Conservation (phyloP, 2,888 invertebrate species). For the Eristalis intricaria region DNA sequence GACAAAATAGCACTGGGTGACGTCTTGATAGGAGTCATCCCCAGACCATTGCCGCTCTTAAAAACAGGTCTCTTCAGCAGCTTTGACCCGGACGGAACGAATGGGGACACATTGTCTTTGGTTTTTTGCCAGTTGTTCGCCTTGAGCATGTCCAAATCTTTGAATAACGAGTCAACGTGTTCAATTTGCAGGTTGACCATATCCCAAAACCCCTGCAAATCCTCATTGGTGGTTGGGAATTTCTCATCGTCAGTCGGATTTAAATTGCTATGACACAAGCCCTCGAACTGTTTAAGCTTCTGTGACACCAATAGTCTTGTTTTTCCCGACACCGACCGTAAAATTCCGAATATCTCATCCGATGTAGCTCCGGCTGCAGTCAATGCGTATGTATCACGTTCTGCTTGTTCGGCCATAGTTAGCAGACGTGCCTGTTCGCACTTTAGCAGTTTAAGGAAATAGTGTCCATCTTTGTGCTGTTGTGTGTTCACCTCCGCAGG, state of each 20-base stretch:
- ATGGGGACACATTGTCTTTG: slow-evolving; percentile 51
- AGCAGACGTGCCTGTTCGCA: slow-evolving; percentile 87
- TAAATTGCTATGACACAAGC: slow-evolving; percentile 84
- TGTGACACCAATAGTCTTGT: slow-evolving; percentile 91
- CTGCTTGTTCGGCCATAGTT: slow-evolving; percentile 85
- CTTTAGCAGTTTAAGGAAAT: slow-evolving; percentile 88
- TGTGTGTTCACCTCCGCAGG: slow-evolving; percentile 17
- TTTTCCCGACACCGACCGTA: slow-evolving; percentile 93
- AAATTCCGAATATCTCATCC: slow-evolving; percentile 90
- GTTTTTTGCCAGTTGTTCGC: slow-evolving; percentile 86
- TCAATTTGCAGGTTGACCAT: slow-evolving; percentile 96
- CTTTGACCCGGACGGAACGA: slow-evolving; percentile 55
- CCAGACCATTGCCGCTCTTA: slow-evolving; percentile 28
- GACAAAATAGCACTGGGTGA: slow-evolving; percentile 76
- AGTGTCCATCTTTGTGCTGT: slow-evolving; percentile 84
- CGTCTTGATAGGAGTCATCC: slow-evolving; percentile 19
- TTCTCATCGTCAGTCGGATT: slow-evolving; percentile 87
- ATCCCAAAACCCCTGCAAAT: slow-evolving; percentile 97
- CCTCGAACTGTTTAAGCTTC: slow-evolving; percentile 95
- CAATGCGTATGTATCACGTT: slow-evolving; percentile 84
- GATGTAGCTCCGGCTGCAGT: slow-evolving; percentile 80
- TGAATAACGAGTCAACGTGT: slow-evolving; percentile 89
- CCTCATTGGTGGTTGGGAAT: slow-evolving; percentile 92
- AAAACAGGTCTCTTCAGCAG: slow-evolving; percentile 41
- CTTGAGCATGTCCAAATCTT: slow-evolving; percentile 84